Conservation (phyloP, 2,113 vertebrate genomes). For the Poecilia latipinna region DNA sequence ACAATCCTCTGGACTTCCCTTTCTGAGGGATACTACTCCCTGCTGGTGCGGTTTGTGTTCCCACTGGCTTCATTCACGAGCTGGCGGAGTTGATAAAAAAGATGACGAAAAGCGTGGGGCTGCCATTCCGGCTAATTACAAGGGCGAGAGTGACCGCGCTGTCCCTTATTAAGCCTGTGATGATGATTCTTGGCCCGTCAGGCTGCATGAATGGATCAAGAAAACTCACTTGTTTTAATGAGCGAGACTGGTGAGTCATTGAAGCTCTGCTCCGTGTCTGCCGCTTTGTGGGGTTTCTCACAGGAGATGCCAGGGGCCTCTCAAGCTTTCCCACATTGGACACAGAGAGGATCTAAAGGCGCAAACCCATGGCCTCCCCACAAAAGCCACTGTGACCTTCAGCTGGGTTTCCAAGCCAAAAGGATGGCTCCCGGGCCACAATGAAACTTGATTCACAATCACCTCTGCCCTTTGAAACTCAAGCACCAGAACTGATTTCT, state of each 20-base stretch:
- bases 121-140: conserved; percentile 58
- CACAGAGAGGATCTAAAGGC: conserved; percentile 71
- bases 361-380: conserved; percentile 68
- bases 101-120: conserved; percentile 50
- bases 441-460: conserved; percentile 32
- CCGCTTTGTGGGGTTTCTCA: conserved; percentile 73
- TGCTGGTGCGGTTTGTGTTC: conserved; percentile 68
- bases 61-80: conserved; percentile 63
- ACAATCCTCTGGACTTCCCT: conserved; percentile 75
- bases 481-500: conserved; percentile 9
- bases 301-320: conserved; percentile 68
- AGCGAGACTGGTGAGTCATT: conserved; percentile 53
- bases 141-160: conserved; percentile 52
- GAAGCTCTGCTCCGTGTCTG: conserved; percentile 45
- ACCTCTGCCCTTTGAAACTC: conserved; percentile 35
- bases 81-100: conserved; percentile 68
- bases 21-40: conserved; percentile 70
- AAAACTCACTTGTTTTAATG: conserved; percentile 46
- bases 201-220: conserved; percentile 44
- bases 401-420: conserved; percentile 56
- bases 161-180: conserved; percentile 59
- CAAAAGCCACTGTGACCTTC: conserved; percentile 72
- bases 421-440: conserved; percentile 40
- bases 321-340: conserved; percentile 70
- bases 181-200: conserved; percentile 55